Evolutionary conservation across 2,797 vertebrate genomes (phyloP).

Genomic region (Remorina albescens): DNA sequence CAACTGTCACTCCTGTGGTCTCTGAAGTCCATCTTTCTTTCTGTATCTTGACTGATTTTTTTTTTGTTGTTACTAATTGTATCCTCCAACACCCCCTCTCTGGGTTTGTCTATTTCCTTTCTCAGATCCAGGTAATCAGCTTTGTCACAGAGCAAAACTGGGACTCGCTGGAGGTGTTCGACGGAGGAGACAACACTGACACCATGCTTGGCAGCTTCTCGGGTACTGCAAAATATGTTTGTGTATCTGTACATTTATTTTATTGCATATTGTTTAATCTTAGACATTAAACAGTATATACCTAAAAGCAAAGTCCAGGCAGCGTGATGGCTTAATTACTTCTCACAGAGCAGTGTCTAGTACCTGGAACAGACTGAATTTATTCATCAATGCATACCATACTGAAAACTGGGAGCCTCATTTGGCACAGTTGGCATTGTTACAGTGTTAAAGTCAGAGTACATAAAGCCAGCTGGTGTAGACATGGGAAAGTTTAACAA

Average conservation of each 20-base stretch:
- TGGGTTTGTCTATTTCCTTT: slow-evolving; percentile 15
- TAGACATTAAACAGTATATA: neutral
- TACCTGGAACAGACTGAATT: slow-evolving; percentile 4
- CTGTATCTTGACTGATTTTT: neutral
- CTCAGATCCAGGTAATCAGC: slow-evolving; percentile 97
- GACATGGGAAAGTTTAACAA: slow-evolving; percentile 14
- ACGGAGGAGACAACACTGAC: slow-evolving; percentile 96
- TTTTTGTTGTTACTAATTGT: slow-evolving; percentile 14
- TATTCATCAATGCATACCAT: neutral
- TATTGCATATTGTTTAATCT: slow-evolving; percentile 1
- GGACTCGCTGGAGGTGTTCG: slow-evolving; percentile 98
- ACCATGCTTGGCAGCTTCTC: slow-evolving; percentile 99
- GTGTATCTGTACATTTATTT: slow-evolving; percentile 6
- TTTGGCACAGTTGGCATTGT: slow-evolving; percentile 18
- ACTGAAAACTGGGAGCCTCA: neutral
- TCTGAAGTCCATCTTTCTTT: neutral
- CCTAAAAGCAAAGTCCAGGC: neutral
- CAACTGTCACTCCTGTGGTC: neutral
- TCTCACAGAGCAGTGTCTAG: slow-evolving; percentile 4
- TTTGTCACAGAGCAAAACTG: slow-evolving; percentile 99
- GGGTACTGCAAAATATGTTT: slow-evolving; percentile 79
- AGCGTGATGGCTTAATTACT: neutral
- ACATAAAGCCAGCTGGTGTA: slow-evolving; percentile 6
- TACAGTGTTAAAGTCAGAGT: slow-evolving; percentile 14
- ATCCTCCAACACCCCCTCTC: neutral